phyloP scores from a whole-genome alignment of 2,113 vertebrate species.

The Pituophis catenifer region DNA sequence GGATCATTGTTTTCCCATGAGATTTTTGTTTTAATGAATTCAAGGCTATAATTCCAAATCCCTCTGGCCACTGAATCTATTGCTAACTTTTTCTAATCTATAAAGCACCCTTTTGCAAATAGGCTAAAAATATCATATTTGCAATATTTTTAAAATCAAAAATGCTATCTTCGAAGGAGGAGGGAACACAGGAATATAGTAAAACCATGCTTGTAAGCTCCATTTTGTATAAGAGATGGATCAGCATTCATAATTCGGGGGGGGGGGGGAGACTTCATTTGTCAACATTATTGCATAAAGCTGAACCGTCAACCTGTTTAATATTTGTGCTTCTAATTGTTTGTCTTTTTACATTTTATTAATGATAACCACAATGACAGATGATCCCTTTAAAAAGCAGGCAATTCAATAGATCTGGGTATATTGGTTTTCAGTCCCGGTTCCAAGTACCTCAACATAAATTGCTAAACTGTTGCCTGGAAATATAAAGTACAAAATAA shows the following conservation, averaged over 20 bases:
- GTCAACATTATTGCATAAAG: not conserved
- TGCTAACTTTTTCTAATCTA: not conserved
- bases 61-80: not conserved
- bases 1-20: not conserved
- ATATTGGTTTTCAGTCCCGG: not conserved
- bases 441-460: not conserved
- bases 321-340: not conserved
- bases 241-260: not conserved
- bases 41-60: not conserved
- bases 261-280: not conserved
- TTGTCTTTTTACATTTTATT: not conserved
- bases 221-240: not conserved
- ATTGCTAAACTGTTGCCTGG: not conserved
- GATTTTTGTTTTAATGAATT: not conserved
- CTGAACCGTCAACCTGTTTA: not conserved
- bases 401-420: not conserved
- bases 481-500: not conserved
- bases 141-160: not conserved
- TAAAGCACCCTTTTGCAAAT: not conserved
- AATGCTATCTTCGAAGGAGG: not conserved
- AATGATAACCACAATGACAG: not conserved
- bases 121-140: not conserved
- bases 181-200: not conserved
- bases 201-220: not conserved
- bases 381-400: not conserved